These are phyloP conservation scores for Istiophorus platypterus DNA, from an alignment of 2,113 vertebrate species.

Conservation along the genomic window DNA sequence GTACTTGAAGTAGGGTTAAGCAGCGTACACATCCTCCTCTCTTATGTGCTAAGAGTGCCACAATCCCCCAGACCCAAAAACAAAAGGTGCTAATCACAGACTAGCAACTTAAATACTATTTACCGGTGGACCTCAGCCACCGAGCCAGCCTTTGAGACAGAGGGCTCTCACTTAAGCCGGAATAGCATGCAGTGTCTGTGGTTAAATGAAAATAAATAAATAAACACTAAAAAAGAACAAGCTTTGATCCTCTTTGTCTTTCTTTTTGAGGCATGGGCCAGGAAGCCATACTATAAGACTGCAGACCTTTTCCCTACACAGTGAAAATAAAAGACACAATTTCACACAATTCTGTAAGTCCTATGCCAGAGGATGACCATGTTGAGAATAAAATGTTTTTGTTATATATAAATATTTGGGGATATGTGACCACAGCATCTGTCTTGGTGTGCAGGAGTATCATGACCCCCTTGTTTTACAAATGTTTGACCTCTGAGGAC, in stretches of 20 bases:
- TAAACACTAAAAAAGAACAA: conserved; percentile 48
- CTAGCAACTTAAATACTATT: conserved; percentile 73
- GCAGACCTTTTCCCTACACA: neutral
- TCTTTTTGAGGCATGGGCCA: conserved; percentile 61
- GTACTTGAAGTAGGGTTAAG: conserved; percentile 79
- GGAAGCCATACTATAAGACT: conserved; percentile 42
- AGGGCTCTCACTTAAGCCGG: conserved; percentile 49
- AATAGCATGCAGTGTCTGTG: conserved; percentile 40
- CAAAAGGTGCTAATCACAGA: conserved; percentile 78
- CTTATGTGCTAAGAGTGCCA: conserved; percentile 67
- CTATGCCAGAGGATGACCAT: neutral
- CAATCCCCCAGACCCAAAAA: conserved; percentile 74
- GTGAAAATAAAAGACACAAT: no score
- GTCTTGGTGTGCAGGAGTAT: neutral
- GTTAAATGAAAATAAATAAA: conserved; percentile 66
- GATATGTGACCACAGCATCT: neutral
- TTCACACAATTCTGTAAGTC: neutral
- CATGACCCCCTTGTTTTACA: neutral
- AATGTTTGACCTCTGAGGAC: neutral
- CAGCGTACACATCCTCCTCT: conserved; percentile 75
- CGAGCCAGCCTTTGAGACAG: conserved; percentile 59
- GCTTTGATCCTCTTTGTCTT: conserved; percentile 62
- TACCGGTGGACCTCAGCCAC: conserved; percentile 64
- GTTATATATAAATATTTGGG: neutral
- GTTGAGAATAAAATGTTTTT: neutral